phyloP scores from a whole-genome alignment of 2,797 vertebrate genomes.

The Sebastes paucispinis region DNA sequence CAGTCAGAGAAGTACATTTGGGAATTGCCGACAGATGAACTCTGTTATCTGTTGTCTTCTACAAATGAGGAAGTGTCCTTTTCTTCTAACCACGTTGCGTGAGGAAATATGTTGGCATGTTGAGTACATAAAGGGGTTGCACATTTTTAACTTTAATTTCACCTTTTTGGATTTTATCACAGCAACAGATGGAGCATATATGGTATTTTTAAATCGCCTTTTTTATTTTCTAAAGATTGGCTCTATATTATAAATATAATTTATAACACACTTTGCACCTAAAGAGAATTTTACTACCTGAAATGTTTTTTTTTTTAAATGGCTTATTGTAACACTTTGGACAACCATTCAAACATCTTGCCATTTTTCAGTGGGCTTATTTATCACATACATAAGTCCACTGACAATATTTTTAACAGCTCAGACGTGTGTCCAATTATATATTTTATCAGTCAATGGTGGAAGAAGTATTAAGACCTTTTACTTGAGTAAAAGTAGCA shows the following conservation, averaged over 20 bases:
- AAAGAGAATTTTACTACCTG: neutral
- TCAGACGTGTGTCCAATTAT: neutral
- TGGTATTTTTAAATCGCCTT: neutral
- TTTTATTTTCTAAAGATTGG: neutral
- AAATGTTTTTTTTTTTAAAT: neutral
- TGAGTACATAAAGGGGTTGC: neutral
- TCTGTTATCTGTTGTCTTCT: neutral
- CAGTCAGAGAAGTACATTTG: neutral
- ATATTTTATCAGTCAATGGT: no score
- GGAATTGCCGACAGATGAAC: neutral
- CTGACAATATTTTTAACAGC: neutral
- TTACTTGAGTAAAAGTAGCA: no score
- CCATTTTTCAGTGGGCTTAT: neutral
- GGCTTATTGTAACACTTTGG: neutral
- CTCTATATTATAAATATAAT: neutral
- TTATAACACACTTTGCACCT: neutral
- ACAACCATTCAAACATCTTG: neutral
- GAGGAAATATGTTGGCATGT: neutral
- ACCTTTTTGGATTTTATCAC: neutral
- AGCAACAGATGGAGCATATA: neutral
- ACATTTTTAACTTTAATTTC: neutral
- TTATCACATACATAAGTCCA: neutral
- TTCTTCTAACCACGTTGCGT: neutral
- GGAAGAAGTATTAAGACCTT: no score
- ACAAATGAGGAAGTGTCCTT: conserved; percentile 38